phyloP scores from a whole-genome alignment of 1,140 invertebrate genomes.

The Drosophila malerkotliana region DNA sequence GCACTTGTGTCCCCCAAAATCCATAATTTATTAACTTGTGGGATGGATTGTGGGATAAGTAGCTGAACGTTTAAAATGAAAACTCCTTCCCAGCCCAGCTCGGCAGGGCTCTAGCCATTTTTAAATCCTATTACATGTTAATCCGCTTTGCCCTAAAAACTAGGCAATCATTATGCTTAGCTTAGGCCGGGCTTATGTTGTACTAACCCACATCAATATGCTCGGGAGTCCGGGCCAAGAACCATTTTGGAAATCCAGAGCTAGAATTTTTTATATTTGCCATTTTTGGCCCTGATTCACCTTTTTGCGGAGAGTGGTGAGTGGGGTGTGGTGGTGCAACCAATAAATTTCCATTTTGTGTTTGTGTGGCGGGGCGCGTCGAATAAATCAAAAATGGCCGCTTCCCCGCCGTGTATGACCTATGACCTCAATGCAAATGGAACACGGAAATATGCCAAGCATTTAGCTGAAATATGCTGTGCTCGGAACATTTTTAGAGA shows the following conservation, averaged over 20 bases:
- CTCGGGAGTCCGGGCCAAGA: background rate
- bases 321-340: constrained; percentile 25
- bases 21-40: background rate
- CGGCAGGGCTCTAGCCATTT: background rate
- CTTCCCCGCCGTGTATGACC: constrained; percentile 28
- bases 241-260: constrained; percentile 23
- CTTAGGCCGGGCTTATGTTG: constrained; percentile 1
- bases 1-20: background rate
- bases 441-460: constrained; percentile 73
- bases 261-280: constrained; percentile 10
- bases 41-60: background rate
- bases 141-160: constrained; percentile 1
- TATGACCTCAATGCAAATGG: constrained; percentile 68
- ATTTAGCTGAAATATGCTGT: constrained; percentile 59
- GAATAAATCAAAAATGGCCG: constrained; percentile 79
- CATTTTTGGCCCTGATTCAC: constrained; percentile 25
- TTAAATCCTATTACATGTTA: background rate
- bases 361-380: constrained; percentile 40
- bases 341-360: constrained; percentile 75
- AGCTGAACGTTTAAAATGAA: background rate
- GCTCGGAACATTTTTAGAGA: constrained; percentile 33
- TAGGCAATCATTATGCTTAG: constrained; percentile 8
- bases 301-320: constrained; percentile 21
- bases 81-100: background rate
- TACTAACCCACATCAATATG: constrained; percentile 25